Evolutionary conservation across 2,797 vertebrate genomes (phyloP).

Genomic region (Heliangelus exortis): DNA sequence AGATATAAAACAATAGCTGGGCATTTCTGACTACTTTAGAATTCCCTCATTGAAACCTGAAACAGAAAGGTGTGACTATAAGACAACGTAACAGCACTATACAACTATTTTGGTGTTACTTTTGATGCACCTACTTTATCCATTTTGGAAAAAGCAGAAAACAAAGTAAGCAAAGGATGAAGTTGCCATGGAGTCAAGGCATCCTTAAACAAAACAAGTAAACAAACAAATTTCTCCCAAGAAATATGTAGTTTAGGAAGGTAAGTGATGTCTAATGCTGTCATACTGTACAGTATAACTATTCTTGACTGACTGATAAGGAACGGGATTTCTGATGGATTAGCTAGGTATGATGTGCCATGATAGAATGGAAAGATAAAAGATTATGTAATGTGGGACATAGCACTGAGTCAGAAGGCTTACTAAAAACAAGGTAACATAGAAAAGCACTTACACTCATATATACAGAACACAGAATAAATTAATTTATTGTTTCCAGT

Average conservation of each 20-base stretch:
- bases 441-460: slow-evolving; percentile 41
- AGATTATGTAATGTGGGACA: slow-evolving; percentile 56
- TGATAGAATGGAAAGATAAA: slow-evolving; percentile 69
- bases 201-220: background rate
- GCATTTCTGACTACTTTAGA: background rate
- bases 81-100: background rate
- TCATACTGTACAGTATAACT: slow-evolving; percentile 53
- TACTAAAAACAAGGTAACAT: slow-evolving; percentile 8
- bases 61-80: background rate
- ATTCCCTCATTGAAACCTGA: background rate
- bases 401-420: slow-evolving; percentile 33
- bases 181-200: background rate
- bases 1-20: background rate
- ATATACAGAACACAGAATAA: slow-evolving; percentile 21
- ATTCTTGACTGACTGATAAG: slow-evolving; percentile 69
- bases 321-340: slow-evolving; percentile 74
- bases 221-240: background rate
- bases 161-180: background rate
- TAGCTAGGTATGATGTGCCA: slow-evolving; percentile 65
- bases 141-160: background rate
- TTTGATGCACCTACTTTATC: background rate
- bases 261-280: slow-evolving; percentile 65
- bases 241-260: slow-evolving; percentile 65
- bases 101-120: background rate
- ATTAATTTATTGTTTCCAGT: background rate